A percentile compares a stretch with the other conserved stretches of the same genome.
Conservation (phyloP, 1,140 invertebrate genomes). For the Atta colombica region DNA sequence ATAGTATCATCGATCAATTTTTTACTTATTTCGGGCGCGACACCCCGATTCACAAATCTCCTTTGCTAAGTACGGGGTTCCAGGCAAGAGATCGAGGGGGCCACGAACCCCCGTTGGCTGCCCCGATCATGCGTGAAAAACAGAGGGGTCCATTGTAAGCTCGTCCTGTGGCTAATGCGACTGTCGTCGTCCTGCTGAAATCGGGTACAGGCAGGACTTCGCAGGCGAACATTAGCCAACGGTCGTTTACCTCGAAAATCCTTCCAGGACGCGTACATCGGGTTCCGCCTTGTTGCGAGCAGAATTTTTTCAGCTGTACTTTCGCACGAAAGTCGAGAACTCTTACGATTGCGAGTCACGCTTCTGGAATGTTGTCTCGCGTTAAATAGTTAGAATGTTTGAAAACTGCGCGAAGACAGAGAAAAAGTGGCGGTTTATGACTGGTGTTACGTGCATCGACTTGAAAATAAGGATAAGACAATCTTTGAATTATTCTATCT, state of each 20-base stretch:
- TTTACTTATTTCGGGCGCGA: constrained; percentile 68
- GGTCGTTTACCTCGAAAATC: constrained; percentile 76
- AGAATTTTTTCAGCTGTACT: constrained; percentile 76
- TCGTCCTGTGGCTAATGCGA: constrained; percentile 79
- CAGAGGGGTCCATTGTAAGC: constrained; percentile 79
- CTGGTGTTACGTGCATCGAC: constrained; percentile 36
- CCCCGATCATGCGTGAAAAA: constrained; percentile 77
- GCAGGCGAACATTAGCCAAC: constrained; percentile 75
- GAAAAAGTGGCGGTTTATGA: constrained; percentile 15
- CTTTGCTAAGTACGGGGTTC: constrained; percentile 70
- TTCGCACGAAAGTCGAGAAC: constrained; percentile 73
- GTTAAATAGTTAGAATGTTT: constrained; percentile 40
- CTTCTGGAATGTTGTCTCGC: constrained; percentile 34
- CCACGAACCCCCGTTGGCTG: constrained; percentile 41
- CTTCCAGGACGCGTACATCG: constrained; percentile 63
- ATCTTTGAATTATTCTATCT: constrained; percentile 8
- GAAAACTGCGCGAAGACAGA: constrained; percentile 18
- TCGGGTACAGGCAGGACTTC: constrained; percentile 65
- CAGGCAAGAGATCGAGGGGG: constrained; percentile 53
- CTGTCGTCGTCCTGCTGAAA: constrained; percentile 72
- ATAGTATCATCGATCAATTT: constrained; percentile 61
- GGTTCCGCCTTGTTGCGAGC: constrained; percentile 70
- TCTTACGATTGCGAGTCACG: constrained; percentile 56
- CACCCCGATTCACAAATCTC: constrained; percentile 72
- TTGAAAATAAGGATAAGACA: background rate